Percentiles rank a stretch among this genome's conserved stretches.
phyloP scores from a whole-genome alignment of 2,797 vertebrate genomes.

The Myotis myotis region DNA sequence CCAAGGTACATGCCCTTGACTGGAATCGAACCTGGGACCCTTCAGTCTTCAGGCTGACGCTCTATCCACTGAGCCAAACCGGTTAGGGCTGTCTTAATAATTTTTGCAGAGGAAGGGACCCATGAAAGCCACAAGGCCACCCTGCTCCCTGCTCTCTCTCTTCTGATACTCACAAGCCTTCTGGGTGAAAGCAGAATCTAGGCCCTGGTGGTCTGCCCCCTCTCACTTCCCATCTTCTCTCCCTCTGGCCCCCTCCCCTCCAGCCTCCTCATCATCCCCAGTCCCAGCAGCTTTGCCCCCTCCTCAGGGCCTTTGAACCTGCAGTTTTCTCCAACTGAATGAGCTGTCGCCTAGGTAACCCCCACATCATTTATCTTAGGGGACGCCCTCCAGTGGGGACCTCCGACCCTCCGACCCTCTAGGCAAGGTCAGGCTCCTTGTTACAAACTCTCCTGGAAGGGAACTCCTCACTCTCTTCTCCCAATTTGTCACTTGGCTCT shows the following conservation, averaged over 20 bases:
- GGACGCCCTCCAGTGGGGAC: no score
- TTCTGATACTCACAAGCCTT: no score
- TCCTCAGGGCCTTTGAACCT: not conserved
- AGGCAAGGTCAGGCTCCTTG: not conserved
- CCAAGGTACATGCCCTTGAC: no score
- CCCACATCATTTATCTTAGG: not conserved
- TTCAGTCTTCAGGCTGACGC: no score
- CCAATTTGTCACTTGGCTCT: not conserved
- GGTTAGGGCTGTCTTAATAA: no score
- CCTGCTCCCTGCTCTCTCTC: not conserved
- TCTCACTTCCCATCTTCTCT: not conserved
- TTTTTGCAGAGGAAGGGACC: no score
- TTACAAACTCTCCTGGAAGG: not conserved
- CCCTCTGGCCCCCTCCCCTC: not conserved
- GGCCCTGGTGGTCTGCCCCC: not conserved
- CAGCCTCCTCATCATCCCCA: not conserved
- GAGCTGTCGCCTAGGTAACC: not conserved
- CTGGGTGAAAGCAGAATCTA: not conserved
- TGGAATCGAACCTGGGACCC: no score
- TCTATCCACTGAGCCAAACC: no score
- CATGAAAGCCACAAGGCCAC: no score
- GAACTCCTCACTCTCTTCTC: not conserved
- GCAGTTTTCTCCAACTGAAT: not conserved
- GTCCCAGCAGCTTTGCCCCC: not conserved
- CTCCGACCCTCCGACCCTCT: not conserved